Evolutionary conservation across 2,888 invertebrate genomes (phyloP).

Genomic region (Pheosia tremula): DNA sequence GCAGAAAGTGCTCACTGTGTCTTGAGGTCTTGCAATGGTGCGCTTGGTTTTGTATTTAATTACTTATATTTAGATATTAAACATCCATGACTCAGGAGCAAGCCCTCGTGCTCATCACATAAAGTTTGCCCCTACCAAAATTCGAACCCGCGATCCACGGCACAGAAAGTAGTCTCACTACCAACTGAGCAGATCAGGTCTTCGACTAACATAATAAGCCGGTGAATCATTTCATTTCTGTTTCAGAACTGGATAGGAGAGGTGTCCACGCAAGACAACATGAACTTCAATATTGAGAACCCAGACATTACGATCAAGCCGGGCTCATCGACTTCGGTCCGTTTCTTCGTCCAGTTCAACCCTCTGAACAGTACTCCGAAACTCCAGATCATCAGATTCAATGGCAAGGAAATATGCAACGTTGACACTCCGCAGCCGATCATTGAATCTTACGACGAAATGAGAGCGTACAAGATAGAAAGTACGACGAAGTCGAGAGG

Average conservation of each 20-base stretch:
- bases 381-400: constrained; percentile 75
- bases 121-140: too few relatives aligned
- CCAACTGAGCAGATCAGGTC: too few relatives aligned
- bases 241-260: constrained; percentile 84
- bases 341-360: constrained; percentile 85
- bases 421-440: not conserved
- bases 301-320: constrained; percentile 78
- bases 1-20: too few relatives aligned
- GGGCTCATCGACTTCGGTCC: constrained; percentile 73
- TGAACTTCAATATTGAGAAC: constrained; percentile 82
- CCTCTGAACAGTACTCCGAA: constrained; percentile 68
- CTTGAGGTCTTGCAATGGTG: too few relatives aligned
- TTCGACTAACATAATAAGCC: too few relatives aligned
- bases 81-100: too few relatives aligned
- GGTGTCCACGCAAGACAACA: constrained; percentile 80
- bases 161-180: too few relatives aligned
- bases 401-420: constrained; percentile 83
- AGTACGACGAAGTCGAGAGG: not conserved
- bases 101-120: too few relatives aligned
- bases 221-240: not conserved
- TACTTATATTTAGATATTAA: too few relatives aligned
- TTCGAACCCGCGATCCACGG: too few relatives aligned
- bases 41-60: too few relatives aligned
- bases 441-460: not conserved
- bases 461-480: not conserved